A percentile compares a stretch with the other conserved stretches of the same genome.
These are phyloP conservation scores for Xestia rhomboidea DNA, from an alignment of 2,888 invertebrate genomes.

Conservation along the genomic window DNA sequence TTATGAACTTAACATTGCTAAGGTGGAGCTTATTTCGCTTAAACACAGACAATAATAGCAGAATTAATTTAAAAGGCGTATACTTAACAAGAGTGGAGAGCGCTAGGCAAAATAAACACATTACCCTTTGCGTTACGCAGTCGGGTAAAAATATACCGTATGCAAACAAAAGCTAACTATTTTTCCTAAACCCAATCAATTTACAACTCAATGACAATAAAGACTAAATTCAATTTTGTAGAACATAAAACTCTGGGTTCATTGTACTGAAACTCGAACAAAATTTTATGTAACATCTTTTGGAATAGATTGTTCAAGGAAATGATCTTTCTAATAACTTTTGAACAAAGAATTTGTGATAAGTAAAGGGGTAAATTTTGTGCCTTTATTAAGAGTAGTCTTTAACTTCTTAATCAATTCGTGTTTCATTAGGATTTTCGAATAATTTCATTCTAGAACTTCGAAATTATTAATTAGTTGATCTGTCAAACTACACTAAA, in stretches of 20 bases:
- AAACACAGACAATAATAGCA: constrained; percentile 41
- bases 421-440: constrained; percentile 46
- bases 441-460: constrained; percentile 40
- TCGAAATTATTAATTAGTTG: constrained; percentile 38
- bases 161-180: constrained; percentile 26
- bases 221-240: constrained; percentile 30
- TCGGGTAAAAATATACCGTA: constrained; percentile 11
- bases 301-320: constrained; percentile 57
- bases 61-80: constrained; percentile 41
- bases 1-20: constrained; percentile 40
- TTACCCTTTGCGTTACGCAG: neutral
- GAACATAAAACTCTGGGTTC: constrained; percentile 27
- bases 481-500: constrained; percentile 12
- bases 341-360: constrained; percentile 62
- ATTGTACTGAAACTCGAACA: constrained; percentile 31
- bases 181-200: constrained; percentile 5
- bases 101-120: constrained; percentile 4
- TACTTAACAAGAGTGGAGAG: constrained; percentile 24
- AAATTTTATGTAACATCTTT: constrained; percentile 63
- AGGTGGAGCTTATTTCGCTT: constrained; percentile 34
- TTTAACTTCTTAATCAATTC: constrained; percentile 63
- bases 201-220: neutral
- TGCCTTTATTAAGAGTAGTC: constrained; percentile 58
- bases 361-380: constrained; percentile 61
- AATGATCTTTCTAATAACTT: constrained; percentile 64